Evolutionary conservation across 1,140 invertebrate species (phyloP), one percentile per base, ranked within the genome.

Genomic region (Drosophila albomicans): DNA sequence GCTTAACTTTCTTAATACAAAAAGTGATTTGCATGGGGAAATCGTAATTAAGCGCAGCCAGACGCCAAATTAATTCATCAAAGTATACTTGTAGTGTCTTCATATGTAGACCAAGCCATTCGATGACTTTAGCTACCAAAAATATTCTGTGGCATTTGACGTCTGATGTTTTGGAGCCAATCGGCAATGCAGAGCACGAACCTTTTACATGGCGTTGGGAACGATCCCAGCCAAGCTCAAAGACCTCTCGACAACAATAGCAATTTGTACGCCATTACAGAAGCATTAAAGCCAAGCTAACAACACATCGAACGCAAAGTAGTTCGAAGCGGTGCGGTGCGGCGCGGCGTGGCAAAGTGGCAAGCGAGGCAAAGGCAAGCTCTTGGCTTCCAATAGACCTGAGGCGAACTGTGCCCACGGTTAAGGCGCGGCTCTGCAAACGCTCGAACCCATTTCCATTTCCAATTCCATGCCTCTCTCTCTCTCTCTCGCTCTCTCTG

Each of bases 221-320:
- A 38, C 30, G 30, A 70, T 58, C 49, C 49, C 38, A 63, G 58
- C 54, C 32, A 64, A 68, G 52, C 68, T 65, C 64, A 63, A 65
- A 69, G 43, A 67, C 63, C 63, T 57, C 49, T 51, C 54, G 15
- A 51, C 32, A 61, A 74, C 79, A 85, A 78, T 81, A 78, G 75
- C 78, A 85, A 85, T 85, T 85, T 85, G 82, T 81, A 75, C 78
- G 70, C 75, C 75, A 86, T 85, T 86, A 86, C 82, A 85, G 85
- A 61, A 81, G 81, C 74, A 86, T 84, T 84, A 81, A 78, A 72
- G 66, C 78, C 63, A 59, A 43, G 16, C 57, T 49, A 72, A 69
- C 58, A 64, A 56, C 62, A 75, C 58, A 67, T 10, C 52, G 28
- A 64, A 38, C 38, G 7, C 59, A 46, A 63, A 63, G 59, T 56